Evolutionary conservation across 2,797 vertebrate species (phyloP).

Genomic region (Clarias laeviceps): DNA sequence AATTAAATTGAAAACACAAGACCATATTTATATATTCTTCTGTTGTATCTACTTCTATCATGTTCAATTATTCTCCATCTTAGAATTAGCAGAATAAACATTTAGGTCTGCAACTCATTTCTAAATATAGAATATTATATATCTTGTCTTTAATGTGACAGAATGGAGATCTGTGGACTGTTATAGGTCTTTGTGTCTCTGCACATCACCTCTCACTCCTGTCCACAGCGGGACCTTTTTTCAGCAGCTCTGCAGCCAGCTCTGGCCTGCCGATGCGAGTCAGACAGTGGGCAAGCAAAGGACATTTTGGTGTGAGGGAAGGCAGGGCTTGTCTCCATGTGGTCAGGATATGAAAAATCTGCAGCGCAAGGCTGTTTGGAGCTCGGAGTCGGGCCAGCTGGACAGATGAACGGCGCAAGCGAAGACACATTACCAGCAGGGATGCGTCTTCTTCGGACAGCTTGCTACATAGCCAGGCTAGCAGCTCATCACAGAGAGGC

Average conservation of each 20-base stretch:
- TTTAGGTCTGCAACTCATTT: background rate
- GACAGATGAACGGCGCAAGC: conserved; percentile 73
- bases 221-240: conserved; percentile 59
- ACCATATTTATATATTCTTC: background rate
- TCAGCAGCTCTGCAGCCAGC: conserved; percentile 76
- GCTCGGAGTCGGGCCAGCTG: conserved; percentile 82
- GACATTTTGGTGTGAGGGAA: conserved; percentile 74
- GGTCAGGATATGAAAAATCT: conserved; percentile 81
- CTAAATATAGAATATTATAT: background rate
- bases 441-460: conserved; percentile 79
- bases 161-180: background rate
- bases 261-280: conserved; percentile 79
- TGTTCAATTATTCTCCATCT: background rate
- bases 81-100: background rate
- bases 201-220: conserved; percentile 27
- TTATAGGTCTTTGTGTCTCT: conserved; percentile 5
- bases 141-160: background rate
- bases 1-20: background rate
- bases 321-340: conserved; percentile 84
- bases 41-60: background rate
- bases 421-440: conserved; percentile 69
- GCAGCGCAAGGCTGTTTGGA: conserved; percentile 72
- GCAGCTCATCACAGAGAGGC: conserved; percentile 69
- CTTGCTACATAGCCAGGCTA: conserved; percentile 83
- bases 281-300: conserved; percentile 78